Evolutionary conservation across 1,140 invertebrate species (phyloP).

Genomic region (Drosophila subobscura): DNA sequence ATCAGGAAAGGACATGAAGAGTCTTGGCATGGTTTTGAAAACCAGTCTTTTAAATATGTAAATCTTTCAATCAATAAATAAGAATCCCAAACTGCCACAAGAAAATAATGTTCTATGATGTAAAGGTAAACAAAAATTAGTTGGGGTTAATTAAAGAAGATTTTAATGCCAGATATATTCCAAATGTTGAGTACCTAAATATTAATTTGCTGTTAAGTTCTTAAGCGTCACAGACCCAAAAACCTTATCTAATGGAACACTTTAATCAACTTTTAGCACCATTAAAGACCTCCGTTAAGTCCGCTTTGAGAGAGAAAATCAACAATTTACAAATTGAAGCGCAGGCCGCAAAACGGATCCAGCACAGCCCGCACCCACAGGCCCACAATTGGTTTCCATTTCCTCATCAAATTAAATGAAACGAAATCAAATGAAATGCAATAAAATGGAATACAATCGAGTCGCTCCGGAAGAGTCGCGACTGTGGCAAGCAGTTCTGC

Average conservation of each 20-base stretch:
- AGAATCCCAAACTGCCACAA: no score
- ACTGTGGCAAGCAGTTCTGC: constrained; percentile 23
- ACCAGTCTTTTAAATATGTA: no score
- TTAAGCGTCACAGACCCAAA: background rate
- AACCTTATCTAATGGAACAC: background rate
- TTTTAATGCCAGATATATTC: no score
- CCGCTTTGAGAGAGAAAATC: constrained; percentile 7
- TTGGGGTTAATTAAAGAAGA: no score
- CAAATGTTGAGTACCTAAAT: no score
- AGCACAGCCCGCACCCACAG: background rate
- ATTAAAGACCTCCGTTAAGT: constrained; percentile 20
- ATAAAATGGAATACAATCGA: constrained; percentile 47
- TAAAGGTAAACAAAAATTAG: no score
- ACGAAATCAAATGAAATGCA: constrained; percentile 42
- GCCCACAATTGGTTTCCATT: constrained; percentile 41
- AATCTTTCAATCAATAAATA: no score
- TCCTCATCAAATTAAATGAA: constrained; percentile 53
- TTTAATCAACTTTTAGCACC: background rate
- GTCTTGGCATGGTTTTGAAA: no score
- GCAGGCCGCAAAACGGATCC: constrained; percentile 37
- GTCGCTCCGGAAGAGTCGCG: background rate
- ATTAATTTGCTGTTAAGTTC: background rate
- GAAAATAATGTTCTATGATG: no score
- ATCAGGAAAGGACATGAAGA: no score
- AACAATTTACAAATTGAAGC: constrained; percentile 46